Base-by-base conservation (phyloP, 2,797 vertebrate genomes). In the Babyrousa celebensis region DNA sequence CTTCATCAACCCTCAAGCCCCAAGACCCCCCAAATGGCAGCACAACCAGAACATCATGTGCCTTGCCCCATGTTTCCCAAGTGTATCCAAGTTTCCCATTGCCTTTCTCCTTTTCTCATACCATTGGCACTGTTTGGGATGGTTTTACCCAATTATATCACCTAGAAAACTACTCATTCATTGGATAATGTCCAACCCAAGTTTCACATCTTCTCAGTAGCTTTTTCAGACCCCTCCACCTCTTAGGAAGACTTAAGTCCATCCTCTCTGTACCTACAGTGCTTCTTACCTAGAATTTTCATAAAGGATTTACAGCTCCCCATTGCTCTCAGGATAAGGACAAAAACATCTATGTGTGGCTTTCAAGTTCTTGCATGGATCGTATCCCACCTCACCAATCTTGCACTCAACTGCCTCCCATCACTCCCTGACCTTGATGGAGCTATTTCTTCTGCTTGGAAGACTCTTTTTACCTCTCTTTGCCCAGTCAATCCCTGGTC, bases 91-190 rank as follows among this genome's bases (percentile, higher is more conserved):
- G 4, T 91, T 79, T 17, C 74, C 54, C 82, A n/a, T 52, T 25
- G 43, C 1, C 5, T 1, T 25, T 36, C 87, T 89, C 63, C 18
- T 32, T 82, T 79, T 65, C 23, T 43, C n/a, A 40, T 29, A 17
- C 43, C 56, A 21, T 62, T 85, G 86, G 6, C 48, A 40, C 56
- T 40, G 23, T 62, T n/a, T 85, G 48, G 27, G 79, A 74, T 43
- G 29, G 18, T 21, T 85, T 88, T 72, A n/a, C 20, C 16, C 14
- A 65, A 3, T 87, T 23, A 71, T 56, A 86, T 14, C 23, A 70
- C 32, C 52, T 70, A 32, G n/a, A 89, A 96, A 96, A 88, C 80
- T 63, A 67, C 10, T 12, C 27, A 85, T 10, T 32, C 25, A 56
- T 77, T 8, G 71, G 43, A 40, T 3, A 56, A 65, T 70, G 15